Base-by-base conservation (phyloP, 1,140 invertebrate species). In the Drosophila repletoides region DNA sequence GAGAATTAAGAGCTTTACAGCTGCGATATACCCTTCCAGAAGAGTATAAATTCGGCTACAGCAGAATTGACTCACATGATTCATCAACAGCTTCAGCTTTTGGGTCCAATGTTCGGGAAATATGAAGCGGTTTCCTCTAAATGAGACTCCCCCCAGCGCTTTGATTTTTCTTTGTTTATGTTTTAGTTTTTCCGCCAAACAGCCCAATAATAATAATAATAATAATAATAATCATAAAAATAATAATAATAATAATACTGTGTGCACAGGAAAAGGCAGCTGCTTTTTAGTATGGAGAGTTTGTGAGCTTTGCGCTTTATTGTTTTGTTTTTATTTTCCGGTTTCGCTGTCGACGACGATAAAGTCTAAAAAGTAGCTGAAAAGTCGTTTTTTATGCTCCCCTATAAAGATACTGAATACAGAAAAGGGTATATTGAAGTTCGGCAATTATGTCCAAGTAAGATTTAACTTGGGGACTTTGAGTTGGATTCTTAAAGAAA, bases 131-230 rank as follows among this genome's bases (percentile, higher is more conserved):
- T n/a, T n/a, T n/a, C n/a, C n/a, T n/a, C n/a, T n/a, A 48, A 36
- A 40, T 60, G 33, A 12, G 26, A 12, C 3, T 15, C 10, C 28
- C 22, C 15, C 15, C 21, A 12, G 24, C 14, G 52, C 24, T 38
- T 33, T 58, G 52, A 33, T 46, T 60, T 59, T 43, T 33, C n/a
- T 19, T 49, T 59, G 53, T 66, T 59, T 49, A 48, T 22, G 34
- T 34, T 56, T 45, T 41, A 5, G 24, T 58, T 58, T 43, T 31
- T 15, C 33, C 49, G 24, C 19, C 59, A 51, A 72, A 58, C 33
- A 58, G 24, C 19, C 59, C 60, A 72, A 58, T 10, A 24, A 12
- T 9, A 17, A 14, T 19, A 17, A 24, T 34, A 34, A 26, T 34
- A 46, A 26, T 28, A 26, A 15, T 24, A 28, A 6, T 5, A 55